phyloP scores from a whole-genome alignment of 1,140 invertebrate species.

The Drosophila pseudoananassae region DNA sequence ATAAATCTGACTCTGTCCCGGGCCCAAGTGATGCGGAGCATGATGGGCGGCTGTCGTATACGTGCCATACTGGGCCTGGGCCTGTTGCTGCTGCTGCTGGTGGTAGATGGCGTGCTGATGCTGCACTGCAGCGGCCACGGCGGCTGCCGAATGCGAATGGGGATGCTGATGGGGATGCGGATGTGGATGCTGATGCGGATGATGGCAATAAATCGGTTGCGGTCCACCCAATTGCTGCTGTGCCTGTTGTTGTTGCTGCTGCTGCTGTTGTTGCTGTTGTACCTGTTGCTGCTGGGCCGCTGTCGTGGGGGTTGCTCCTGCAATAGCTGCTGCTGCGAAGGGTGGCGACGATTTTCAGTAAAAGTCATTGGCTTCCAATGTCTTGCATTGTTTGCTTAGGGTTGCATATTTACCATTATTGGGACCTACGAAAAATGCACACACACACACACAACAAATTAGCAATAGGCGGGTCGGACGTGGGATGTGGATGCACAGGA shows the following conservation, averaged over 20 bases:
- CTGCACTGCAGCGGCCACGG: constrained; percentile 78
- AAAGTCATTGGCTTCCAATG: constrained; percentile 95
- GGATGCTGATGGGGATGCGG: constrained; percentile 82
- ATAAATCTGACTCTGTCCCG: constrained; percentile 78
- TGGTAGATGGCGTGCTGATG: constrained; percentile 83
- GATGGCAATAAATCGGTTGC: constrained; percentile 81
- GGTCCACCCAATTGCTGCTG: constrained; percentile 82
- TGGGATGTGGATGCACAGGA: constrained; percentile 57
- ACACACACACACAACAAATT: constrained; percentile 67
- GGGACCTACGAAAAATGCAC: constrained; percentile 84
- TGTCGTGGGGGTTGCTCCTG: constrained; percentile 62
- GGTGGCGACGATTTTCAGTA: constrained; percentile 92
- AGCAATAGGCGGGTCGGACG: constrained; percentile 71
- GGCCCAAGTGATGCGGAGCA: constrained; percentile 73
- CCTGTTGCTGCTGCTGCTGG: constrained; percentile 70
- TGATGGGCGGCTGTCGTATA: constrained; percentile 77
- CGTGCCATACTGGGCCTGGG: constrained; percentile 72
- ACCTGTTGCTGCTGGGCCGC: constrained; percentile 52
- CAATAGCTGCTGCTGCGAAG: constrained; percentile 67
- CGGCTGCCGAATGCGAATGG: constrained; percentile 78
- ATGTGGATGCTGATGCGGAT: constrained; percentile 78
- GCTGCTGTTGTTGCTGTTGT: constrained; percentile 45
- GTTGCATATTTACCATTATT: constrained; percentile 95
- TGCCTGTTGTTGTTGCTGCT: constrained; percentile 68
- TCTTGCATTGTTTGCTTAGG: constrained; percentile 97